These are phyloP conservation scores for Sinocyclocheilus maitianheensis DNA, from an alignment of 2,113 vertebrate genomes.

Conservation along the genomic window DNA sequence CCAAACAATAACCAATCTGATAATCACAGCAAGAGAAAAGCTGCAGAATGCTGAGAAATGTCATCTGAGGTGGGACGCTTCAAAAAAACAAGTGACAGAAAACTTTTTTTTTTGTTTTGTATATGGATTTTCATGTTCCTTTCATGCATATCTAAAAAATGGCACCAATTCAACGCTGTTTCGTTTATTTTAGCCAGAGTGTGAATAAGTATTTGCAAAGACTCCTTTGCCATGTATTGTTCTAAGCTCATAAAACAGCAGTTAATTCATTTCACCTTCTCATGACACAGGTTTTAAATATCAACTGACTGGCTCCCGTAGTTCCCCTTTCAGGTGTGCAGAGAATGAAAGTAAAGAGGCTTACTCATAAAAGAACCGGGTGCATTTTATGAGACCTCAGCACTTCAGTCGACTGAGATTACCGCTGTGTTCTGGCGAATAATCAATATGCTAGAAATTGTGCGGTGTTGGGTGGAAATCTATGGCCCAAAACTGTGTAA, in stretches of 20 bases:
- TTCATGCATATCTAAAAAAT: background rate
- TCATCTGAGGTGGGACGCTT: background rate
- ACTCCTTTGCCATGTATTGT: background rate
- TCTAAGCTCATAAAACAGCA: conserved; percentile 46
- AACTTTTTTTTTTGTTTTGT: background rate
- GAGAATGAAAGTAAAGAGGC: conserved; percentile 47
- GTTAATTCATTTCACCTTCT: conserved; percentile 63
- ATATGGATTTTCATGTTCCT: background rate
- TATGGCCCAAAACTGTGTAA: background rate
- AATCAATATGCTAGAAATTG: background rate
- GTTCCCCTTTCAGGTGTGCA: conserved; percentile 76
- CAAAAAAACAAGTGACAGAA: background rate
- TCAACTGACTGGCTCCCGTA: conserved; percentile 74
- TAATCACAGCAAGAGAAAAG: conserved; percentile 19
- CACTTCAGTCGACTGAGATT: conserved; percentile 54
- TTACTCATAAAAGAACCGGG: conserved; percentile 34
- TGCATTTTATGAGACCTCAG: conserved; percentile 48
- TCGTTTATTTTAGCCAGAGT: background rate
- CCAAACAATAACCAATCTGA: conserved; percentile 31
- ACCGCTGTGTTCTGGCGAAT: conserved; percentile 18
- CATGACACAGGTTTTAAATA: conserved; percentile 77
- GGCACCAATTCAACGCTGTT: background rate
- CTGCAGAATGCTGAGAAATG: background rate
- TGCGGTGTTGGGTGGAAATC: background rate
- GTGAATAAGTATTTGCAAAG: background rate